Conservation (phyloP, 2,797 vertebrate genomes). For the Linurgus olivaceus region DNA sequence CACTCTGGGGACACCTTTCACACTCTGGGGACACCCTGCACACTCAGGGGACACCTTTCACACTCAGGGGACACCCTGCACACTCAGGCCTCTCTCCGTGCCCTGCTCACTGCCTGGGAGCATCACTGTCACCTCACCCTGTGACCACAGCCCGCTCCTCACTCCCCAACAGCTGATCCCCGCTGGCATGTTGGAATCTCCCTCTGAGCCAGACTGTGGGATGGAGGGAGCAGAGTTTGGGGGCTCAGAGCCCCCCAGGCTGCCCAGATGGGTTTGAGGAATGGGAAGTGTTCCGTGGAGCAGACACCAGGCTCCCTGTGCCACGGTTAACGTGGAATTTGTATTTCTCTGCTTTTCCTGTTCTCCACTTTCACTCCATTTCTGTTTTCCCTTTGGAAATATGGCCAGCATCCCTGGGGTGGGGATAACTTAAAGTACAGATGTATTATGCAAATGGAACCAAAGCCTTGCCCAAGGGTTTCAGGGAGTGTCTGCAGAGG, state of each 20-base stretch:
- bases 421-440: constrained; percentile 5
- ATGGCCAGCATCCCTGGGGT: neutral
- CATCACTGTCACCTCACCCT: neutral
- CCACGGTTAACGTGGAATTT: neutral
- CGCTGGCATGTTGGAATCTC: rapidly evolving
- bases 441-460: constrained; percentile 6
- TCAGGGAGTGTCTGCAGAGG: neutral
- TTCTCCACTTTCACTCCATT: neutral
- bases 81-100: rapidly evolving
- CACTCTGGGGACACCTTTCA: no score
- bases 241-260: neutral
- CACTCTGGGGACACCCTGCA: neutral
- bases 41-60: no score
- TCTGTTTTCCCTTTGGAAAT: constrained; percentile 22
- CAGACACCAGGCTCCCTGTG: neutral
- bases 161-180: rapidly evolving
- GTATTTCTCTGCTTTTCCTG: neutral
- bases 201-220: neutral
- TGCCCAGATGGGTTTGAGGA: neutral
- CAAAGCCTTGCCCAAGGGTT: constrained; percentile 13
- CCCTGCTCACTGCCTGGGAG: neutral
- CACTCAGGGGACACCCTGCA: neutral
- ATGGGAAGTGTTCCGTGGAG: neutral
- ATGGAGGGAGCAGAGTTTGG: neutral
- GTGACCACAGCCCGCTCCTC: neutral